Evolutionary conservation across 1,140 invertebrate genomes (phyloP).

Genomic region (Macrocentrus cingulum): DNA sequence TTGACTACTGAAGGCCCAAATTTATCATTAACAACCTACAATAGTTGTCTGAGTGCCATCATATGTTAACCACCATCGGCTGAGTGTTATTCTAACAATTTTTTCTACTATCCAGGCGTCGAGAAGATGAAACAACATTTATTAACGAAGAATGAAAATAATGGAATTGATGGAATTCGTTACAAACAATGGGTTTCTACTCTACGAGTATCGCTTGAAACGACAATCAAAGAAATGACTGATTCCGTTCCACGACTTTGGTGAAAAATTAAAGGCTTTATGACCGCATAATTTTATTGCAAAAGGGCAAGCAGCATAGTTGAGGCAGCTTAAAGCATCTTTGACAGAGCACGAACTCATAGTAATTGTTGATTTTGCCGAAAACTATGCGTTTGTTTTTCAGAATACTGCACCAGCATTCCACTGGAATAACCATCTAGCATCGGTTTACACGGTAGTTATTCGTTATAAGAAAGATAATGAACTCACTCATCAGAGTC

Average conservation of each 20-base stretch:
- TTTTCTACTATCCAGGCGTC: no score
- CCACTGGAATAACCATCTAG: slow-evolving; percentile 38
- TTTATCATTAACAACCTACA: no score
- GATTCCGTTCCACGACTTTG: slow-evolving; percentile 26
- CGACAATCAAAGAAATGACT: slow-evolving; percentile 9
- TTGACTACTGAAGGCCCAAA: no score
- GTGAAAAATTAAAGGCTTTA: slow-evolving; percentile 13
- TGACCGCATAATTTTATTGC: slow-evolving; percentile 33
- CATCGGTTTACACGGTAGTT: slow-evolving; percentile 20
- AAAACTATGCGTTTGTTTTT: slow-evolving; percentile 42
- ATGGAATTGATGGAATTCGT: slow-evolving; percentile 12
- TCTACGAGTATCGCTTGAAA: slow-evolving; percentile 23
- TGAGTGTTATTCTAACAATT: no score
- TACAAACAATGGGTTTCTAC: slow-evolving; percentile 24
- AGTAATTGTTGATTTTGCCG: slow-evolving; percentile 37
- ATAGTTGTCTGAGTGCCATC: no score
- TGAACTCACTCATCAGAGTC: not conserved
- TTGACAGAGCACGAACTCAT: slow-evolving; percentile 21
- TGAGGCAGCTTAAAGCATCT: slow-evolving; percentile 25
- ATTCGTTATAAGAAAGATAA: not conserved
- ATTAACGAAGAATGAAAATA: not conserved
- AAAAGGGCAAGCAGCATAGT: slow-evolving; percentile 27
- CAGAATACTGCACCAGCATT: slow-evolving; percentile 39
- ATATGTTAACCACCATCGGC: no score
- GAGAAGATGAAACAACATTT: no score